Evolutionary conservation across 1,140 invertebrate species (phyloP).

Genomic region (Aculops lycopersici): DNA sequence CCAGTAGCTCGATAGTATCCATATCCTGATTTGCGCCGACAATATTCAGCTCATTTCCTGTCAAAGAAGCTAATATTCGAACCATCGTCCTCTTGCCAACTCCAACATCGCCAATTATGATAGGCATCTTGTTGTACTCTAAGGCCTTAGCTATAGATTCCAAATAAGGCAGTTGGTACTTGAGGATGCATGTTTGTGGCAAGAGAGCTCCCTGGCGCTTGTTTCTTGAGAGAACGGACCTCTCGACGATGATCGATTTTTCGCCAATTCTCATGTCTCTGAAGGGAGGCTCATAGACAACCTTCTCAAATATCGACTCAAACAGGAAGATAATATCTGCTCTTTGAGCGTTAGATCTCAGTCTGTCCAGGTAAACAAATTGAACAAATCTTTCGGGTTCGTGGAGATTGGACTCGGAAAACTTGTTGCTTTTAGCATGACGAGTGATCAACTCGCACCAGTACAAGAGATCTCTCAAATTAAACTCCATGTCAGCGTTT

Average conservation of each 20-base stretch:
- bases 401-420: not conserved
- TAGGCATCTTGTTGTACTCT: conserved; percentile 62
- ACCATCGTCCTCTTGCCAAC: conserved; percentile 52
- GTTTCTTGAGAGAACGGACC: not conserved
- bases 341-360: conserved; percentile 38
- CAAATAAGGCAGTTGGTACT: conserved; percentile 28
- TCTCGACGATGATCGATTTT: not conserved
- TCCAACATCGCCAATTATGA: conserved; percentile 39
- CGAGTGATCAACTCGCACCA: conserved; percentile 39
- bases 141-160: conserved; percentile 45
- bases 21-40: conserved; percentile 63
- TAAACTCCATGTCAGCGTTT: conserved; percentile 81
- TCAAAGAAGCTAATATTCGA: conserved; percentile 34
- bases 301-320: not conserved
- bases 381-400: conserved; percentile 11
- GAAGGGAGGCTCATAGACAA: not conserved
- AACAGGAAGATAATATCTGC: conserved; percentile 8
- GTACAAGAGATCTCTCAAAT: conserved; percentile 65
- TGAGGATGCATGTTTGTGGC: conserved; percentile 7
- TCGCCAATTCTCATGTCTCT: not conserved
- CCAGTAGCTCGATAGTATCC: conserved; percentile 74
- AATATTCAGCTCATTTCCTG: conserved; percentile 34
- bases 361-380: conserved; percentile 43
- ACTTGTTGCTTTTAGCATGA: not conserved
- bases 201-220: not conserved